These are phyloP conservation scores for Hafferia zeledoni DNA, from an alignment of 2,797 vertebrate species.

Conservation along the genomic window DNA sequence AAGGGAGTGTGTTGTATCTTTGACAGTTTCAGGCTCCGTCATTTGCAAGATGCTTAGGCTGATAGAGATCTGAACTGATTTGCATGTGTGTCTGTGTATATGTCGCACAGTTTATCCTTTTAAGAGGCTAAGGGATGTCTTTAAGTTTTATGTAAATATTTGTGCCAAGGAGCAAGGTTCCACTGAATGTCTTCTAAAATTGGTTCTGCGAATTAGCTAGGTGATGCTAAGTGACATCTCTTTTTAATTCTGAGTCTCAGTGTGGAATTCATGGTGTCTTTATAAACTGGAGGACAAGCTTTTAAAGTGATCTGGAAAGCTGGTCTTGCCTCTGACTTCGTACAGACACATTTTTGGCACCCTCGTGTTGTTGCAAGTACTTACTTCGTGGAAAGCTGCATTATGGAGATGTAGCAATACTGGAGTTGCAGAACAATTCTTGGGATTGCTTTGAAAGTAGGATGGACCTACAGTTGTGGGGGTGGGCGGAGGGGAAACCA, in stretches of 20 bases:
- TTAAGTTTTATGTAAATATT: neutral
- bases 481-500: accelerated
- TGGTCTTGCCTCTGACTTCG: neutral
- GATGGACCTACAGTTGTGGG: neutral
- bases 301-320: neutral
- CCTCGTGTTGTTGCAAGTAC: neutral
- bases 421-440: neutral
- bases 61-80: neutral
- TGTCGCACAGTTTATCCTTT: neutral
- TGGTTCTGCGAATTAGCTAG: neutral
- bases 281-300: neutral
- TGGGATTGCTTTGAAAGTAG: neutral
- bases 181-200: neutral
- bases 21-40: neutral
- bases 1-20: neutral
- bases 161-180: neutral
- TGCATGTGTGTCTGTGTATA: accelerated
- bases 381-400: neutral
- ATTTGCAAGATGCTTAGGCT: neutral
- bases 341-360: neutral
- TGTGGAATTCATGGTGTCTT: neutral
- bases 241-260: neutral
- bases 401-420: neutral
- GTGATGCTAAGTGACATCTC: neutral
- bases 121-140: neutral